Conservation (phyloP, 37 sponge, comb jelly and placozoan genomes). For the Corticium candelabrum region DNA sequence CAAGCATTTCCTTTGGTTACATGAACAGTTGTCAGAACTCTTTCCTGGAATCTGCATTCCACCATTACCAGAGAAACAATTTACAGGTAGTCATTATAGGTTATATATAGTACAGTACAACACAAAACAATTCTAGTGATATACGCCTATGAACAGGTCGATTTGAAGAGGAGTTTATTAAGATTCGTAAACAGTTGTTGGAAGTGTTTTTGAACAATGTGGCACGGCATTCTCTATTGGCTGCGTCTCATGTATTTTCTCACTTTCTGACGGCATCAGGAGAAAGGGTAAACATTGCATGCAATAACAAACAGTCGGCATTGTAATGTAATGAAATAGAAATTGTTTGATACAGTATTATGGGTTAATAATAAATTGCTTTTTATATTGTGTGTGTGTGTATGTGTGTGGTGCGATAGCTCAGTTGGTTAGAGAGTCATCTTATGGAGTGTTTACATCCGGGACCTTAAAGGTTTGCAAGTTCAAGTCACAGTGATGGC, state of each 20-base stretch:
- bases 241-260: slow-evolving; percentile 33
- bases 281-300: slow-evolving; percentile 61
- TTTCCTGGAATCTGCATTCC: slow-evolving; percentile 72
- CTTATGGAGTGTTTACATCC: no score
- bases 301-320: no score
- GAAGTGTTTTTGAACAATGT: slow-evolving; percentile 52
- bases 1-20: slow-evolving; percentile 70
- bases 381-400: no score
- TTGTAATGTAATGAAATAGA: no score
- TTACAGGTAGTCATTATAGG: slow-evolving; percentile 24
- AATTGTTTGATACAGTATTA: no score
- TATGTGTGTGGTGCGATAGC: no score
- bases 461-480: no score
- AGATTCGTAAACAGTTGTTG: slow-evolving; percentile 33
- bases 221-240: slow-evolving; percentile 57
- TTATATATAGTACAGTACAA: slow-evolving; percentile 8
- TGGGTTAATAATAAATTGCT: no score
- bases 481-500: no score
- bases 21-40: slow-evolving; percentile 59
- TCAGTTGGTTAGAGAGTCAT: no score
- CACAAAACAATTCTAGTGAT: neutral
- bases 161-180: slow-evolving; percentile 19
- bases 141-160: slow-evolving; percentile 1
- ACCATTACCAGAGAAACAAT: slow-evolving; percentile 68
- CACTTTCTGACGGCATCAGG: slow-evolving; percentile 52